Conservation (phyloP, 2,888 invertebrate genomes). For the Mamestra brassicae region DNA sequence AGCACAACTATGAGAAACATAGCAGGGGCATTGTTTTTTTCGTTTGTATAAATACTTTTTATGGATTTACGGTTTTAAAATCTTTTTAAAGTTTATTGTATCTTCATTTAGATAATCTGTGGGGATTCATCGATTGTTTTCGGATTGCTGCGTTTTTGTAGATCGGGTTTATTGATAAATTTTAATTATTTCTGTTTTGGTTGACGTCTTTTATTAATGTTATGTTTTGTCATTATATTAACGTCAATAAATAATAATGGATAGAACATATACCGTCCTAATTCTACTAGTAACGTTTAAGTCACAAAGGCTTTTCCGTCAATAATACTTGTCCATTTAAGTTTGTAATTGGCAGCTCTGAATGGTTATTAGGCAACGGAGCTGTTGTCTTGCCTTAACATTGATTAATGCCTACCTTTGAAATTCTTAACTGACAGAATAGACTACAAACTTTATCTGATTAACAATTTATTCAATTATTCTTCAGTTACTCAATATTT, state of each 20-base stretch:
- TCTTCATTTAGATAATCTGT: constrained; percentile 85
- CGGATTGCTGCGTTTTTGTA: constrained; percentile 43
- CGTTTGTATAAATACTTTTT: constrained; percentile 72
- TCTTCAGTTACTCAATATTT: neutral
- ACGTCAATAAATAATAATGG: constrained; percentile 19
- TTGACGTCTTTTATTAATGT: constrained; percentile 14
- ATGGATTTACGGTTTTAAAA: constrained; percentile 71
- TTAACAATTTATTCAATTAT: constrained; percentile 12
- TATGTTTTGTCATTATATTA: constrained; percentile 26
- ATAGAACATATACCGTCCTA: neutral
- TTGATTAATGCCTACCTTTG: constrained; percentile 47
- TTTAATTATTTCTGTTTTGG: constrained; percentile 31
- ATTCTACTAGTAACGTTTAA: neutral
- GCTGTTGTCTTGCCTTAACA: constrained; percentile 23
- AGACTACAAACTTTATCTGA: constrained; percentile 9
- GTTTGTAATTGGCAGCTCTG: constrained; percentile 37
- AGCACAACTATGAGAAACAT: constrained; percentile 86
- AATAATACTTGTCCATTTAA: constrained; percentile 26
- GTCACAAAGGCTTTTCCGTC: constrained; percentile 7
- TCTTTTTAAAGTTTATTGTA: constrained; percentile 83
- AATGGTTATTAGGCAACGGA: constrained; percentile 29
- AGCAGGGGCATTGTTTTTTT: constrained; percentile 86
- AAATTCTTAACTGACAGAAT: constrained; percentile 36
- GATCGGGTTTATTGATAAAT: constrained; percentile 35
- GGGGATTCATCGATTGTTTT: constrained; percentile 68